phyloP scores from a whole-genome alignment of 2,113 vertebrate genomes.

The Vidua macroura region DNA sequence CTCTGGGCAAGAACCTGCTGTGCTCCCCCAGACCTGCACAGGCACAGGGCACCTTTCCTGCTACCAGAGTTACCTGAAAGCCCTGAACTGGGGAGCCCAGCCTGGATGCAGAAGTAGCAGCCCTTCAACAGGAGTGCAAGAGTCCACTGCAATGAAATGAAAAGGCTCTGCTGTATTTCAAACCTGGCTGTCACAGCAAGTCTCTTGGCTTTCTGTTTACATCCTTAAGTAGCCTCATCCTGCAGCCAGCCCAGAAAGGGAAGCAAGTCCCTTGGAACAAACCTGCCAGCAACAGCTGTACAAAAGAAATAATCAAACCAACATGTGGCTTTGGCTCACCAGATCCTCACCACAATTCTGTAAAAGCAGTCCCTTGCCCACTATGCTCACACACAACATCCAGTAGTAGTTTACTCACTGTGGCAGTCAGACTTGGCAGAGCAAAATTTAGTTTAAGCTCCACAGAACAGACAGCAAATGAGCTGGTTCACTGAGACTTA shows the following conservation, averaged over 20 bases:
- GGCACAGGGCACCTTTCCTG: neutral
- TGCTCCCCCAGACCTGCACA: neutral
- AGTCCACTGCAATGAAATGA: neutral
- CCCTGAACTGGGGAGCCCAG: neutral
- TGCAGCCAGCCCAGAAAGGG: neutral
- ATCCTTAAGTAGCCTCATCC: neutral
- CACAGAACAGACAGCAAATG: neutral
- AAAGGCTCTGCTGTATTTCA: neutral
- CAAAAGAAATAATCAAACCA: neutral
- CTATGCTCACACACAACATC: neutral
- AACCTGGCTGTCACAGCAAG: neutral
- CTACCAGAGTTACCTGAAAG: neutral
- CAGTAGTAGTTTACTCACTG: slow-evolving; percentile 3
- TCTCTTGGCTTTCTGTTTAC: neutral
- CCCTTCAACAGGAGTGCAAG: neutral
- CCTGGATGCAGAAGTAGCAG: neutral
- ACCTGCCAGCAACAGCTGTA: slow-evolving; percentile 20
- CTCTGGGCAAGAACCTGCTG: neutral
- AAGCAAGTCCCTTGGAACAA: slow-evolving; percentile 2
- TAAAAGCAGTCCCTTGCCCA: neutral
- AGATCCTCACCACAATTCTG: neutral
- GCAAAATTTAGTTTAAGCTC: neutral
- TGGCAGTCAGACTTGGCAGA: slow-evolving; percentile 52
- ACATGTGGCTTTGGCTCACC: slow-evolving; percentile 17
- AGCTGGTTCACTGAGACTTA: slow-evolving; percentile 1